Evolutionary conservation across 2,113 vertebrate genomes (phyloP).

Genomic region (Pampusana beccarii): DNA sequence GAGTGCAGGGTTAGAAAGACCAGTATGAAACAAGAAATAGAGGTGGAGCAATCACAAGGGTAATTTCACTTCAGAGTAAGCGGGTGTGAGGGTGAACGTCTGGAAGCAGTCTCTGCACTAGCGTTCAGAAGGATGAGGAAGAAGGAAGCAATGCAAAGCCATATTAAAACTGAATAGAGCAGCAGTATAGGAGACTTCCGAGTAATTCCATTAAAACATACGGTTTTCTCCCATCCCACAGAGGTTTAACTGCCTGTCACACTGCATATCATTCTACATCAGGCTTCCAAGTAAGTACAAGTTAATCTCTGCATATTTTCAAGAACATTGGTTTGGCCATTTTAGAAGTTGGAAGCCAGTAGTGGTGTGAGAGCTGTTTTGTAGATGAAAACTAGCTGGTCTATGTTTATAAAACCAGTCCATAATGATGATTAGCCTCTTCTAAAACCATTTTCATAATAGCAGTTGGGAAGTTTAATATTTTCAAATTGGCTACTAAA

Average conservation of each 20-base stretch:
- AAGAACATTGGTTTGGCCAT: neutral
- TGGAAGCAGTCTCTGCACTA: neutral
- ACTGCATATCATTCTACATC: neutral
- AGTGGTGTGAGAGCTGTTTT: neutral
- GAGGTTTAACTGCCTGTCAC: constrained; percentile 18
- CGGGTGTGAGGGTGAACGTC: neutral
- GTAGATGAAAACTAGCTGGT: neutral
- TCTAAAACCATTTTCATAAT: neutral
- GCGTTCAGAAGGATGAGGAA: neutral
- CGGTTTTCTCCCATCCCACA: neutral
- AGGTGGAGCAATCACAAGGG: neutral
- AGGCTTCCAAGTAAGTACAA: constrained; percentile 3
- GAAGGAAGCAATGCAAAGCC: neutral
- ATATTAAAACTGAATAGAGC: neutral
- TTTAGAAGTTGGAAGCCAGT: neutral
- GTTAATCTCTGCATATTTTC: neutral
- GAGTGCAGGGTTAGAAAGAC: neutral
- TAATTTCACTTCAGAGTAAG: neutral
- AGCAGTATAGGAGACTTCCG: neutral
- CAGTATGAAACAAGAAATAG: neutral
- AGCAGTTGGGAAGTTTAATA: neutral
- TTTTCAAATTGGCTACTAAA: neutral
- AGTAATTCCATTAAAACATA: constrained; percentile 4
- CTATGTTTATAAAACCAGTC: neutral
- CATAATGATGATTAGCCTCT: neutral